A percentile compares a stretch with the other conserved stretches of the same genome.
Conservation (phyloP, 2,113 vertebrate genomes). For the Chaetorhynchus papuensis region DNA sequence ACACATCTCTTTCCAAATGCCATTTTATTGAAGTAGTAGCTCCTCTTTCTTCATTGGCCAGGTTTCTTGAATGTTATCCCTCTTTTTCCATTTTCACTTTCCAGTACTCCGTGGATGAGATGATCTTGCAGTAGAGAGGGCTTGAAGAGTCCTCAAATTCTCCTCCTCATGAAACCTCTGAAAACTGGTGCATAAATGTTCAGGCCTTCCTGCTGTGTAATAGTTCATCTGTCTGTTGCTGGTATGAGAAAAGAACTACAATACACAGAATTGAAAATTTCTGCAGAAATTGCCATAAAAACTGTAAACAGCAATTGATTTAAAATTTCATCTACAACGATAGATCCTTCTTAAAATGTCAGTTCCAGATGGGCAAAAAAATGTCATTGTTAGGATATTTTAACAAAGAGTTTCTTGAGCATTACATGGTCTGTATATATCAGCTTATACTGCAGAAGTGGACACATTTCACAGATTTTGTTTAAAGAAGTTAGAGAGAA, state of each 20-base stretch:
- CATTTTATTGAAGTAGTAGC: neutral
- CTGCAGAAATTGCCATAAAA: neutral
- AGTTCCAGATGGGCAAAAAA: neutral
- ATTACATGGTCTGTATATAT: neutral
- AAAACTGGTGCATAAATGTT: neutral
- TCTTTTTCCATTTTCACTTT: neutral
- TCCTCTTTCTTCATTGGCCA: neutral
- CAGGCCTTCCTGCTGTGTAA: neutral
- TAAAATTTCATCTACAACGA: neutral
- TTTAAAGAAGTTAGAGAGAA: neutral
- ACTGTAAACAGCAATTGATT: neutral
- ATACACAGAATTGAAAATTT: neutral
- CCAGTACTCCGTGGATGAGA: neutral
- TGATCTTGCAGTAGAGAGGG: neutral
- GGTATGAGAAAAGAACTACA: neutral
- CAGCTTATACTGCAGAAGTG: neutral
- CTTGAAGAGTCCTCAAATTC: neutral
- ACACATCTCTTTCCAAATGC: neutral
- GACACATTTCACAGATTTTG: neutral
- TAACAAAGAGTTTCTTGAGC: neutral
- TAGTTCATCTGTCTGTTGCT: neutral
- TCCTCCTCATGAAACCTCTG: neutral
- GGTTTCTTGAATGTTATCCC: neutral
- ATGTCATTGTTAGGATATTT: neutral
- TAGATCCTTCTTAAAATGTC: neutral